phyloP scores from a whole-genome alignment of 1,140 invertebrate species.

The Ephestia elutella region DNA sequence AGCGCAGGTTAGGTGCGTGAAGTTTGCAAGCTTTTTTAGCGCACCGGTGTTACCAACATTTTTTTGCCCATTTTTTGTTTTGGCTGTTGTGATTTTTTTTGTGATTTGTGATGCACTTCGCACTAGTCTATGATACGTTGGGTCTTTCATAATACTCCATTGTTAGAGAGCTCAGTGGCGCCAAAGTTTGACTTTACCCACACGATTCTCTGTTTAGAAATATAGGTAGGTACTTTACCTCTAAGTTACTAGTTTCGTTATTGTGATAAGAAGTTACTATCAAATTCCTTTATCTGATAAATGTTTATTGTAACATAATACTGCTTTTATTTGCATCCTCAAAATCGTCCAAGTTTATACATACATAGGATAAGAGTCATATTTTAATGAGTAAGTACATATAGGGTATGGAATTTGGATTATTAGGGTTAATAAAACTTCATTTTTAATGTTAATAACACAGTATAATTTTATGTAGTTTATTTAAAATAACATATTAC shows the following conservation, averaged over 20 bases:
- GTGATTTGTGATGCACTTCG: slow-evolving; percentile 68
- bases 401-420: no score
- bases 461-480: no score
- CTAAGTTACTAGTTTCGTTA: slow-evolving; percentile 14
- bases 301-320: no score
- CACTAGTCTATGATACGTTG: slow-evolving; percentile 38
- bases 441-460: no score
- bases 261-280: neutral
- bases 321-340: no score
- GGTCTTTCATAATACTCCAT: slow-evolving; percentile 57
- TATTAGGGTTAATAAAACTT: no score
- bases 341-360: no score
- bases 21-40: slow-evolving; percentile 77
- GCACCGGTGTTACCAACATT: slow-evolving; percentile 75
- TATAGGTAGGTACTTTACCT: neutral
- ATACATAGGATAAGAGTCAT: no score
- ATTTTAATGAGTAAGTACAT: no score
- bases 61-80: slow-evolving; percentile 75
- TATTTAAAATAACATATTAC: no score
- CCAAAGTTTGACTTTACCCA: slow-evolving; percentile 24
- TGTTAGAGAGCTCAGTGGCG: slow-evolving; percentile 39
- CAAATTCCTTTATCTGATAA: no score
- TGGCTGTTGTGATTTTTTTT: slow-evolving; percentile 72
- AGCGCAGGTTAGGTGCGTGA: slow-evolving; percentile 75
- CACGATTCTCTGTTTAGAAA: neutral